phyloP scores from a whole-genome alignment of 1,140 invertebrate genomes.

The Cydia fagiglandana region DNA sequence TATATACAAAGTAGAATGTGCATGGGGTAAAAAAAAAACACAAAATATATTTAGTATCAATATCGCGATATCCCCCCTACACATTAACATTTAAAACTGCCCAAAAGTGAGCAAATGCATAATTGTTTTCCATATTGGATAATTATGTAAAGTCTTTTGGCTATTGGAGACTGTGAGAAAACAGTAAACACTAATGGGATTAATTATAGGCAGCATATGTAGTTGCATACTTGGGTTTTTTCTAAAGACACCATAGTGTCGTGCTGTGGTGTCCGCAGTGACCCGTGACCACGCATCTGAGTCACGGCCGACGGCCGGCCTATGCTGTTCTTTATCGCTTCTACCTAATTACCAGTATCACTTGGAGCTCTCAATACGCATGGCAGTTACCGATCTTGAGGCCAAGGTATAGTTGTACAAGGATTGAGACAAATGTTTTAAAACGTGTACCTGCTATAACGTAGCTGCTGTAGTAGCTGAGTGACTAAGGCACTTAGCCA shows the following conservation, averaged over 20 bases:
- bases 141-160: too few species aligned
- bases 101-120: too few species aligned
- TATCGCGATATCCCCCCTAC: too few species aligned
- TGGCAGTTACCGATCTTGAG: not conserved
- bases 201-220: not conserved
- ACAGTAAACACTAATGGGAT: too few species aligned
- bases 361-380: not conserved
- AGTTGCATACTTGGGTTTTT: not conserved
- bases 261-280: conserved; percentile 37
- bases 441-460: not conserved
- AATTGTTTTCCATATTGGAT: too few species aligned
- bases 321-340: not conserved
- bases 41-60: too few species aligned
- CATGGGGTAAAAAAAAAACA: too few species aligned
- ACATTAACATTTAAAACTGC: too few species aligned
- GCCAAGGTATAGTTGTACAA: not conserved
- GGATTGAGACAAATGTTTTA: not conserved
- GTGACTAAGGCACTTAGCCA: conserved; percentile 17
- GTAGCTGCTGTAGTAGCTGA: not conserved
- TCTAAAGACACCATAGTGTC: not conserved
- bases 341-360: conserved; percentile 2
- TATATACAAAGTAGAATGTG: not conserved
- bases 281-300: conserved; percentile 51
- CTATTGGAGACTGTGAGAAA: too few species aligned
- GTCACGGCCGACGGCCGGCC: conserved; percentile 41